Conservation (phyloP, 2,113 vertebrate genomes). For the Podarcis muralis region DNA sequence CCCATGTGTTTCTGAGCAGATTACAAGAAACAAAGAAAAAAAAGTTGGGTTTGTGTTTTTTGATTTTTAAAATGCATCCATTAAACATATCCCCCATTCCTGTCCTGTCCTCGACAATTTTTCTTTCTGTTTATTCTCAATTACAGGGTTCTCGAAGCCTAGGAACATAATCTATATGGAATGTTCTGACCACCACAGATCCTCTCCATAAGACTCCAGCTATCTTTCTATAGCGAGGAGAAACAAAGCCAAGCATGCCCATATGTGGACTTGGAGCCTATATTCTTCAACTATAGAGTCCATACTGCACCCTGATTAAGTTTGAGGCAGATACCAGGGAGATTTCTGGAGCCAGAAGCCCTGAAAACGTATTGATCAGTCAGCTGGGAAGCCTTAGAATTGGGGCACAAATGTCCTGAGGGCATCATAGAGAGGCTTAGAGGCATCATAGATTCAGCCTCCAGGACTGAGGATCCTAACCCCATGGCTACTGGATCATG, state of each 20-base stretch:
- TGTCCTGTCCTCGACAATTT: not conserved
- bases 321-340: too few relatives aligned
- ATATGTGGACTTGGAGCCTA: too few relatives aligned
- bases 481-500: not conserved
- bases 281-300: too few relatives aligned
- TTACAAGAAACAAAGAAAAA: slow-evolving; percentile 11
- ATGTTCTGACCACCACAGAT: slow-evolving; percentile 38
- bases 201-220: slow-evolving; percentile 5
- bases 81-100: slow-evolving; percentile 34
- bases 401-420: not conserved
- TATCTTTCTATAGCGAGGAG: too few relatives aligned
- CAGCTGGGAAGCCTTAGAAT: too few relatives aligned
- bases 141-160: slow-evolving; percentile 45
- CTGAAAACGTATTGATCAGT: too few relatives aligned
- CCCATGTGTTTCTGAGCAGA: slow-evolving; percentile 22
- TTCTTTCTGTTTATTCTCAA: slow-evolving; percentile 63
- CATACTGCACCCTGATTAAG: too few relatives aligned
- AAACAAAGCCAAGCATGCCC: too few relatives aligned
- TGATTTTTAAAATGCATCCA: slow-evolving; percentile 48
- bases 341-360: too few relatives aligned
- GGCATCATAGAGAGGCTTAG: too few relatives aligned
- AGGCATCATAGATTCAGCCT: too few relatives aligned
- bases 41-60: not conserved
- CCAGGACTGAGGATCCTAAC: too few relatives aligned
- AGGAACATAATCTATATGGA: slow-evolving; percentile 39